Evolutionary conservation across 2,113 vertebrate species (phyloP), one percentile per base, ranked within the genome.

Genomic region (Channa maculata): DNA sequence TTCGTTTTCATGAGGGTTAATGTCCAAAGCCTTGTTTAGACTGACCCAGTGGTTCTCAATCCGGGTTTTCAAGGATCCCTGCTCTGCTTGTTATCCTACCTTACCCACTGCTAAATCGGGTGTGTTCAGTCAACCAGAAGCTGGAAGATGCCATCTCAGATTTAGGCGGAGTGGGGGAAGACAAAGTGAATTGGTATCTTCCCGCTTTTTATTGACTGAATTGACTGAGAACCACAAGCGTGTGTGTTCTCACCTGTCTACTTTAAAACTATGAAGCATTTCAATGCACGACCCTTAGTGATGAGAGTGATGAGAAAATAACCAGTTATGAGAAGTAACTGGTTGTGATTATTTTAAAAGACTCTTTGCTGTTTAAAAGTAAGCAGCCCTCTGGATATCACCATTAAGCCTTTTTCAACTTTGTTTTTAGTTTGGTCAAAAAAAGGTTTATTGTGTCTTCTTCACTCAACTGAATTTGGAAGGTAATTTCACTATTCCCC

Each of bases 401-500:
- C 73, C 10, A 60, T 2, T 41, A n/a, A 54, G 13, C 10, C 15
- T 58, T 34, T 34, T 68, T 36, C 9, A 2, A 50, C 41, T 65
- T 65, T 81, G 73, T 86, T 86, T 85, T 64, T 52, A 74, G 67
- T 61, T 53, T 33, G 8, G 57, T 50, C 52, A 64, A 57, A 78
- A 80, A 83, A 82, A 51, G 33, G 6, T 24, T 24, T 24, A 24
- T 24, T 24, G 24, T 24, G 39, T 4, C 39, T 41, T 15, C 48
- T 80, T 55, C 57, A 57, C 14, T 82, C 55, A 57, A 50, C 24
- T 24, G 24, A 86, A 60, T 80, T 70, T 13, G 48, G 55, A 80
- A 87, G 83, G 71, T 82, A 45, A 86, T 91, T 87, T 79, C 59
- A 72, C 69, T 79, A 45, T 81, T 70, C 44, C 51, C 54, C 45